Evolutionary conservation across 2,797 vertebrate genomes (phyloP).

Genomic region (Phrynocephalus forsythii): DNA sequence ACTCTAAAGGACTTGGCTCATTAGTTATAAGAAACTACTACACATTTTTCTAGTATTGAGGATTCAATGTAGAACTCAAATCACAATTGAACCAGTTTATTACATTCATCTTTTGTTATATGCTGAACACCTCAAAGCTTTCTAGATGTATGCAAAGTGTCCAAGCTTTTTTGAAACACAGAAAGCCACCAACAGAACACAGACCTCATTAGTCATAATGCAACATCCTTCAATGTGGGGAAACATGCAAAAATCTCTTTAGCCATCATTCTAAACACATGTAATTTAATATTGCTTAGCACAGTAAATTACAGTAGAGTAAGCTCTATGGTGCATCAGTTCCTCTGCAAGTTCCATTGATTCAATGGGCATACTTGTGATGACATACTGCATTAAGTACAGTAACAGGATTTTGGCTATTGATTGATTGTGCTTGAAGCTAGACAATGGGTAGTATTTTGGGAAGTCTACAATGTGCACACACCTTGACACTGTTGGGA

Average conservation of each 20-base stretch:
- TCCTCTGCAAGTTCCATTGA: no score
- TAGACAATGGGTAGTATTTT: neutral
- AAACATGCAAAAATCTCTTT: neutral
- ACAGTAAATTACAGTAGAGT: no score
- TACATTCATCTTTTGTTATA: constrained; percentile 3
- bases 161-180: no score
- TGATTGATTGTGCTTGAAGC: neutral
- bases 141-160: constrained; percentile 39
- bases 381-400: no score
- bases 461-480: neutral
- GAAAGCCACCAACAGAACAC: no score
- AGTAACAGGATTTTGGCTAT: no score
- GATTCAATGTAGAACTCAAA: neutral
- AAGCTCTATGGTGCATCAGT: no score
- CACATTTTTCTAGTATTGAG: neutral
- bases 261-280: neutral
- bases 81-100: neutral
- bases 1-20: constrained; percentile 30
- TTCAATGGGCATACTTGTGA: no score
- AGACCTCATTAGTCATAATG: neutral
- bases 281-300: no score
- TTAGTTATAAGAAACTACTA: constrained; percentile 32
- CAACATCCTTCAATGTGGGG: neutral
- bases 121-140: neutral
- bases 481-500: neutral